Conservation (phyloP, 2,888 invertebrate genomes). For the Micropterix aruncella region DNA sequence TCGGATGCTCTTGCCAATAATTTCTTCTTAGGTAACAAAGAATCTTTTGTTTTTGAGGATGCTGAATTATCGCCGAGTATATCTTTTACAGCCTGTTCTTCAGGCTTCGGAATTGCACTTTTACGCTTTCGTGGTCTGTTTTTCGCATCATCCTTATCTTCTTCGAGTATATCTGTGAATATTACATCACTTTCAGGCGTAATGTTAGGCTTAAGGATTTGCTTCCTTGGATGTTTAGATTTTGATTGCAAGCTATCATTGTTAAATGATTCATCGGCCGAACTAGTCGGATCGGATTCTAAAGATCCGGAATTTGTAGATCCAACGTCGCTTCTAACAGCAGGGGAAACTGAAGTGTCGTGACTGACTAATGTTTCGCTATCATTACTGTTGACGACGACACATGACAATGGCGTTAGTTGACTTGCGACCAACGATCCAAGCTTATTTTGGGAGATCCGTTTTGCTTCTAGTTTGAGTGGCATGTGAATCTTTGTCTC, state of each 20-base stretch:
- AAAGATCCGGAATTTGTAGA: slow-evolving; percentile 20
- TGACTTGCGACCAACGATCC: neutral
- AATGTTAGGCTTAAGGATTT: slow-evolving; percentile 33
- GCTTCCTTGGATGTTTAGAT: slow-evolving; percentile 34
- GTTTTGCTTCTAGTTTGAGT: neutral
- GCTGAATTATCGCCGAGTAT: neutral
- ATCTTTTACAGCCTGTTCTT: neutral
- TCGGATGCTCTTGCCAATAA: neutral
- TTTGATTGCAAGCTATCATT: slow-evolving; percentile 25
- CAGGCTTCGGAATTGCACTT: neutral
- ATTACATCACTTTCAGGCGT: slow-evolving; percentile 32
- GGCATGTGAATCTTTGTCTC: neutral
- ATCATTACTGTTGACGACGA: neutral
- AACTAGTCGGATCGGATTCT: slow-evolving; percentile 23
- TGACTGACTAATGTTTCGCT: neutral
- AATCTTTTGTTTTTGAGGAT: neutral
- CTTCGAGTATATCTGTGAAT: slow-evolving; percentile 25
- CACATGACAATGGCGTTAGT: neutral
- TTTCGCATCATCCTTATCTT: slow-evolving; percentile 27
- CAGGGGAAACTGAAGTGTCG: neutral
- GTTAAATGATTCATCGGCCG: slow-evolving; percentile 19
- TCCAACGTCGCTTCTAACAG: slow-evolving; percentile 13
- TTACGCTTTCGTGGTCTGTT: slow-evolving; percentile 16
- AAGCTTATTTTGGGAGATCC: neutral
- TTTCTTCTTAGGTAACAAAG: neutral